Percentiles rank a stretch among this genome's conserved stretches.
These are phyloP conservation scores for Portevinia maculata DNA, from an alignment of 2,888 invertebrate genomes.

Conservation along the genomic window DNA sequence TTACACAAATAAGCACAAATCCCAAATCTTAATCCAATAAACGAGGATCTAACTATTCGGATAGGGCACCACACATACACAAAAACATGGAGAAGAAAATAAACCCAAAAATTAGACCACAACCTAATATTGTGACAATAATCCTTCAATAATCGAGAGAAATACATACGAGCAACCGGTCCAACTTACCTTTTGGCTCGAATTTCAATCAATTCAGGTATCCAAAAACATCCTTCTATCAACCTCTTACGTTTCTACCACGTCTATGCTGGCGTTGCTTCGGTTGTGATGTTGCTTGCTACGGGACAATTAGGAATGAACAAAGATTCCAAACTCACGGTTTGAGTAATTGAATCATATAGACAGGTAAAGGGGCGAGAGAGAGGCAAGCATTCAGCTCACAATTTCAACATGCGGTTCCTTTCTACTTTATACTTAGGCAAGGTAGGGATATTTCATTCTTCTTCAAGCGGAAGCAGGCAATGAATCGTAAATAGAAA, in stretches of 20 bases:
- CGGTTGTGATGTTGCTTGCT: background rate
- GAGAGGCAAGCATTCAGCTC: background rate
- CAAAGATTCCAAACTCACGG: slow-evolving; percentile 62
- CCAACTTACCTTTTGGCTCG: slow-evolving; percentile 21
- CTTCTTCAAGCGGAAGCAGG: slow-evolving; percentile 38
- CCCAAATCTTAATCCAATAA: slow-evolving; percentile 25
- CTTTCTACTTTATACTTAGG: background rate
- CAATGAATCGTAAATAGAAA: slow-evolving; percentile 61
- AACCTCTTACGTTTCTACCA: background rate
- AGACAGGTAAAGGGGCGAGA: no score
- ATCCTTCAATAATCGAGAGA: slow-evolving; percentile 66
- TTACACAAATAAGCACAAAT: slow-evolving; percentile 55
- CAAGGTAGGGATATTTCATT: background rate
- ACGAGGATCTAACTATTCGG: slow-evolving; percentile 2
- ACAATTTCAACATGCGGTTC: slow-evolving; percentile 12
- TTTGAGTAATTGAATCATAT: slow-evolving; percentile 57
- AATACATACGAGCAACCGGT: background rate
- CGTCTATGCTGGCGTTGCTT: background rate
- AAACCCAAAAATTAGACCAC: slow-evolving; percentile 64
- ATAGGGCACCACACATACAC: slow-evolving; percentile 28
- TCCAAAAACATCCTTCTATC: slow-evolving; percentile 30
- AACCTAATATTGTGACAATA: slow-evolving; percentile 69
- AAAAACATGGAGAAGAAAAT: slow-evolving; percentile 19
- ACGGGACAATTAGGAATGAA: slow-evolving; percentile 58
- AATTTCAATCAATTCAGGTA: slow-evolving; percentile 59